Conservation (phyloP, 2,797 vertebrate species). For the Erethizon dorsatum region DNA sequence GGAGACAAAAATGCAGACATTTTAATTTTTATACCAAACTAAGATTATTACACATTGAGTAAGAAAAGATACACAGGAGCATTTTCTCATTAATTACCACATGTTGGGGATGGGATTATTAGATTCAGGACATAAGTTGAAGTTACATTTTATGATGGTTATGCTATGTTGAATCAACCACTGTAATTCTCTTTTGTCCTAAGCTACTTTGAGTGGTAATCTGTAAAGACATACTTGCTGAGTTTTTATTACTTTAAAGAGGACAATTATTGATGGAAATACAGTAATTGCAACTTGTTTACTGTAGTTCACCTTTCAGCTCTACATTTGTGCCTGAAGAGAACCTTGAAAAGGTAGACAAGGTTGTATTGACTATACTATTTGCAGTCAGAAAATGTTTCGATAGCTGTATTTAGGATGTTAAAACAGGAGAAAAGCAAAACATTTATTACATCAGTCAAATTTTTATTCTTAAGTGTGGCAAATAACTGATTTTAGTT, state of each 20-base stretch:
- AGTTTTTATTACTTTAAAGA: constrained; percentile 10
- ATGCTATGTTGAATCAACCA: neutral
- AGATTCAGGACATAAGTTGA: constrained; percentile 11
- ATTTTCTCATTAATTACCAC: constrained; percentile 12
- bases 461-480: constrained; percentile 2
- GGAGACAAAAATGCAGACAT: neutral
- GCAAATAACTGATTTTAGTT: constrained; percentile 35
- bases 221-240: neutral
- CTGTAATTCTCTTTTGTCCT: neutral
- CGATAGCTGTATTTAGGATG: neutral
- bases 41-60: neutral
- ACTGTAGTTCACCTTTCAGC: constrained; percentile 15
- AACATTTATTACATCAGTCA: constrained; percentile 21
- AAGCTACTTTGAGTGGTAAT: constrained; percentile 19
- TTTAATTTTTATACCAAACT: constrained; percentile 36
- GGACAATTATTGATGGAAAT: neutral
- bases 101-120: neutral
- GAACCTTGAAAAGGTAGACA: neutral
- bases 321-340: neutral
- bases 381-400: constrained; percentile 17
- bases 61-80: neutral
- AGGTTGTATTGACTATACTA: neutral
- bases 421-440: constrained; percentile 61
- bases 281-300: constrained; percentile 11
- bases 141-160: constrained; percentile 18